Percentiles rank a stretch among this genome's conserved stretches.
Conservation (phyloP, 2,888 invertebrate genomes). For the Conops quadrifasciatus region DNA sequence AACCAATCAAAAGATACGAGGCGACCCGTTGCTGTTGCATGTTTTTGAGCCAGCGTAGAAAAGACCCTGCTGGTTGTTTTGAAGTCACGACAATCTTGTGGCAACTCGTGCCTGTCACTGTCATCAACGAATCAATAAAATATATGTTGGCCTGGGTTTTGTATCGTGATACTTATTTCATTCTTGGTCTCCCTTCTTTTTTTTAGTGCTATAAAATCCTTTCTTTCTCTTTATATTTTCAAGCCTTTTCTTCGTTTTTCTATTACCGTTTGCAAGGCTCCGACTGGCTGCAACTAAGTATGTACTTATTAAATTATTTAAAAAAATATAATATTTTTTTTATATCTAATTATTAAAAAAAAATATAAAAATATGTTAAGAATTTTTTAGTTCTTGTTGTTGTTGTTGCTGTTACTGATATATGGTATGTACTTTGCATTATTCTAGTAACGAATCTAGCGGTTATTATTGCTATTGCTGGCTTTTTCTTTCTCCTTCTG, state of each 20-base stretch:
- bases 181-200: too few relatives aligned
- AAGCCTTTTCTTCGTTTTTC: too few relatives aligned
- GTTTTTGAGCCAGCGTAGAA: neutral
- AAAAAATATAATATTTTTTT: neutral
- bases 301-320: too few relatives aligned
- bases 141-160: neutral
- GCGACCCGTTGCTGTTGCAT: neutral
- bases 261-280: too few relatives aligned
- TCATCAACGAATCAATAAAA: neutral
- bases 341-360: neutral
- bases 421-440: neutral
- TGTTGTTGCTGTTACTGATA: neutral
- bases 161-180: too few relatives aligned
- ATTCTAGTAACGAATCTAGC: too few relatives aligned
- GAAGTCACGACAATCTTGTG: neutral
- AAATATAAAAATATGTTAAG: neutral
- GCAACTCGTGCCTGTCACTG: constrained; percentile 10
- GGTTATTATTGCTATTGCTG: neutral
- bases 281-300: too few relatives aligned
- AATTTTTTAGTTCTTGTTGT: neutral
- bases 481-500: neutral
- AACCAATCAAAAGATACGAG: neutral
- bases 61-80: neutral
- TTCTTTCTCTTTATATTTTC: too few relatives aligned
- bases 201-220: too few relatives aligned